These are phyloP conservation scores for Pholis gunnellus DNA, from an alignment of 2,113 vertebrate genomes.

Conservation along the genomic window DNA sequence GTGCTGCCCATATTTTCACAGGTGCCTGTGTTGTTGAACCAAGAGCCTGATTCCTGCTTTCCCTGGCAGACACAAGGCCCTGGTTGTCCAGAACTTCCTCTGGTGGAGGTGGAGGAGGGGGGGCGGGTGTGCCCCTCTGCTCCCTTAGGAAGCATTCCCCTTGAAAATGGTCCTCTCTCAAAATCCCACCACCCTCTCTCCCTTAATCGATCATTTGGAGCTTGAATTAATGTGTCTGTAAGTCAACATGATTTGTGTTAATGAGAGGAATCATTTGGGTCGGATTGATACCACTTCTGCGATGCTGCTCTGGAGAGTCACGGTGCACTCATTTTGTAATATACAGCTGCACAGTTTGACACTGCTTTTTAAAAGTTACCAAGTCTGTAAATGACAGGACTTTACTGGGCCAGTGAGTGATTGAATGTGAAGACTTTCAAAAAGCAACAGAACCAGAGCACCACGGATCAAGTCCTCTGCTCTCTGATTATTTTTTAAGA, in stretches of 20 bases:
- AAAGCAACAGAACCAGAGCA: slow-evolving; percentile 24
- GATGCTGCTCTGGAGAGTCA: neutral
- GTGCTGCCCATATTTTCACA: slow-evolving; percentile 81
- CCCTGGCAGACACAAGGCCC: slow-evolving; percentile 74
- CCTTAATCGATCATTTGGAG: neutral
- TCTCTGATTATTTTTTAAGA: slow-evolving; percentile 34
- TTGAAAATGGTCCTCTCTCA: slow-evolving; percentile 43
- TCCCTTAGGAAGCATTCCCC: slow-evolving; percentile 34
- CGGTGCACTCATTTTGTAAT: neutral
- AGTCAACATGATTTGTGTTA: slow-evolving; percentile 22
- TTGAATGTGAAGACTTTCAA: slow-evolving; percentile 42
- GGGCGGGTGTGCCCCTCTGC: slow-evolving; percentile 6
- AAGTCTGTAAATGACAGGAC: slow-evolving; percentile 41
- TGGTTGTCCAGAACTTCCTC: slow-evolving; percentile 75
- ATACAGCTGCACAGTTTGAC: slow-evolving; percentile 24
- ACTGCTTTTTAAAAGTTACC: slow-evolving; percentile 20
- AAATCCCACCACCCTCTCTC: neutral
- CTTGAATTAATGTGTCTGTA: neutral
- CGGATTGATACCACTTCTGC: neutral
- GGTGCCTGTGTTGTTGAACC: slow-evolving; percentile 80
- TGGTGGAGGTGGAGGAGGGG: slow-evolving; percentile 13
- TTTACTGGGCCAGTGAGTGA: slow-evolving; percentile 55
- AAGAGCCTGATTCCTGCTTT: slow-evolving; percentile 73
- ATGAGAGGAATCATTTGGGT: slow-evolving; percentile 5
- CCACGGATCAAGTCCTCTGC: slow-evolving; percentile 45